These are phyloP conservation scores for Tragelaphus oryx DNA, from an alignment of 2,797 vertebrate species.

Conservation along the genomic window DNA sequence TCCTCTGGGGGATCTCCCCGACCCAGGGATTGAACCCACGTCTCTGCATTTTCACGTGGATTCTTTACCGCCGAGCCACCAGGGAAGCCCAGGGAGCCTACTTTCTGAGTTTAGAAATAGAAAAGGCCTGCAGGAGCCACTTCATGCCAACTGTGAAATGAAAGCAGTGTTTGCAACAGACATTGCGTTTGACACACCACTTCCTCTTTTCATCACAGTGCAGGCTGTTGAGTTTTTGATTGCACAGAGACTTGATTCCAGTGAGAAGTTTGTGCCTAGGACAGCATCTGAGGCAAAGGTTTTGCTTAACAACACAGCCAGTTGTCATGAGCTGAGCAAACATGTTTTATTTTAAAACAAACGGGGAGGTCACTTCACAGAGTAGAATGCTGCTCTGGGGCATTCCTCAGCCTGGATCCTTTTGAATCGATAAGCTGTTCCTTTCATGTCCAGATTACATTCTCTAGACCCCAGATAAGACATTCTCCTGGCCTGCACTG, in stretches of 20 bases:
- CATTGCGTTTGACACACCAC: fast-evolving
- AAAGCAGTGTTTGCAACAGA: background rate
- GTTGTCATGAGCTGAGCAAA: conserved; percentile 44
- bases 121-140: background rate
- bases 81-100: background rate
- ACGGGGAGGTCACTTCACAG: conserved; percentile 22
- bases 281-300: background rate
- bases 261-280: background rate
- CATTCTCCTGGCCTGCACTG: background rate
- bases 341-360: conserved; percentile 30
- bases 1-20: background rate
- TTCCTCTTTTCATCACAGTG: background rate
- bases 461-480: background rate
- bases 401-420: conserved; percentile 36
- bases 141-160: fast-evolving
- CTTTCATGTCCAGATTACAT: background rate
- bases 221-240: background rate
- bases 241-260: background rate
- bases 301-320: conserved; percentile 24
- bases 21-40: background rate
- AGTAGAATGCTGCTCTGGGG: conserved; percentile 64
- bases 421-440: background rate
- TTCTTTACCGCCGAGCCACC: background rate
- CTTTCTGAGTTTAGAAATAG: fast-evolving
- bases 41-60: background rate